Conservation (phyloP, 2,797 vertebrate genomes). For the Gymnoscopelus braueri region DNA sequence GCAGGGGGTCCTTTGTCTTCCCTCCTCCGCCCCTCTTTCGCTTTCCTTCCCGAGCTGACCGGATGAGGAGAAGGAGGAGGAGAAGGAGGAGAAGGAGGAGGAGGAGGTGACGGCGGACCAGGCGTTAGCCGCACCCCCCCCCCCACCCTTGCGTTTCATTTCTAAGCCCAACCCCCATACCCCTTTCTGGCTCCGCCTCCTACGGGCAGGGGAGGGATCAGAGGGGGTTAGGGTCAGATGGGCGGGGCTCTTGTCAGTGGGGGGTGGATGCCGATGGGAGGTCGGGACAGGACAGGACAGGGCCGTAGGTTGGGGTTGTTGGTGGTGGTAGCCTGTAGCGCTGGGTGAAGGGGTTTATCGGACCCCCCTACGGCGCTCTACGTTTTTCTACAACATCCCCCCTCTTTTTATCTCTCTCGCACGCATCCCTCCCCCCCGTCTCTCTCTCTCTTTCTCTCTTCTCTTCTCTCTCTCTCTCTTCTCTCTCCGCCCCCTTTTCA, state of each 20-base stretch:
- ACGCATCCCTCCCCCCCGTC: conserved; percentile 11
- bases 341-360: conserved; percentile 61
- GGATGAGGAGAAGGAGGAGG: no score
- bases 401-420: conserved; percentile 33
- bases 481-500: conserved; percentile 75
- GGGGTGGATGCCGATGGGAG: conserved; percentile 51
- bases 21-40: conserved; percentile 23
- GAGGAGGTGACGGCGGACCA: conserved; percentile 26
- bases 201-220: conserved; percentile 33
- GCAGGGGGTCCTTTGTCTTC: conserved; percentile 70
- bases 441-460: conserved; percentile 45
- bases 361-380: conserved; percentile 38
- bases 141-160: conserved; percentile 5
- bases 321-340: conserved; percentile 59
- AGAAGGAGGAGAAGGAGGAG: no score
- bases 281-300: conserved; percentile 63
- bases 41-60: no score
- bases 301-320: conserved; percentile 69
- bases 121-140: conserved; percentile 36
- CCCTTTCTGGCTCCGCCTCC: conserved; percentile 31
- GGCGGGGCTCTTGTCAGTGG: conserved; percentile 67
- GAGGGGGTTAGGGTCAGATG: conserved; percentile 41
- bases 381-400: conserved; percentile 18
- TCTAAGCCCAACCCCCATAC: conserved; percentile 35
- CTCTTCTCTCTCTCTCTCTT: conserved; percentile 37